Percentiles rank a stretch among this genome's conserved stretches.
phyloP scores from a whole-genome alignment of 2,888 invertebrate species.

The Carabus problematicus region DNA sequence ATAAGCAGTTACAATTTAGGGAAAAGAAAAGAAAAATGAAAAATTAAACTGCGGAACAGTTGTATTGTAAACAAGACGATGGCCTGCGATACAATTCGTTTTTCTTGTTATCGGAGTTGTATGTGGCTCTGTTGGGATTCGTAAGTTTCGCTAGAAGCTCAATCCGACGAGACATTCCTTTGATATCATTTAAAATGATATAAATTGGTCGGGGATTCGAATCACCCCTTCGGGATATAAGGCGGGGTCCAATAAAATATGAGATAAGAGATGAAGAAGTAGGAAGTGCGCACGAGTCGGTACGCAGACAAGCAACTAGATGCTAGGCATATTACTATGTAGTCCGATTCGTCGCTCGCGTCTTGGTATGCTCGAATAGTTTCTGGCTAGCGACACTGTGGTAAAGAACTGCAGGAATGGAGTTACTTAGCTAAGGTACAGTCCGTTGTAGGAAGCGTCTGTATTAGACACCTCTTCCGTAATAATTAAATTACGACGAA shows the following conservation, averaged over 20 bases:
- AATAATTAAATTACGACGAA: constrained; percentile 12
- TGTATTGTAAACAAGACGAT: constrained; percentile 34
- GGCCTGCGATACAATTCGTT: constrained; percentile 26
- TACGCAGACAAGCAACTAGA: constrained; percentile 5
- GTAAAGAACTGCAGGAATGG: neutral
- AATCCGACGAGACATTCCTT: constrained; percentile 47
- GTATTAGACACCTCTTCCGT: neutral
- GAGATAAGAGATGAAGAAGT: constrained; percentile 45
- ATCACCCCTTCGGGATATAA: constrained; percentile 50
- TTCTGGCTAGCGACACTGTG: no score
- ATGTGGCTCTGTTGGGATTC: constrained; percentile 40
- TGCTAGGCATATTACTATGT: neutral
- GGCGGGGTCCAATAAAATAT: constrained; percentile 47
- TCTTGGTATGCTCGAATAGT: no score
- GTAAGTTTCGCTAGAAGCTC: constrained; percentile 42
- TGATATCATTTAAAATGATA: constrained; percentile 53
- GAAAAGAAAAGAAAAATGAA: constrained; percentile 28
- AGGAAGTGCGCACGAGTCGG: constrained; percentile 12
- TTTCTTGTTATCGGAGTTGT: constrained; percentile 41
- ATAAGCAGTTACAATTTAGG: no score
- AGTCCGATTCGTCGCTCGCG: no score
- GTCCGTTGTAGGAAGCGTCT: neutral
- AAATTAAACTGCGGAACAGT: constrained; percentile 36
- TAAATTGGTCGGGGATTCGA: constrained; percentile 51
- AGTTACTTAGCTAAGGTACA: neutral